phyloP scores from a whole-genome alignment of 2,113 vertebrate species.

The Catharus fuscescens region DNA sequence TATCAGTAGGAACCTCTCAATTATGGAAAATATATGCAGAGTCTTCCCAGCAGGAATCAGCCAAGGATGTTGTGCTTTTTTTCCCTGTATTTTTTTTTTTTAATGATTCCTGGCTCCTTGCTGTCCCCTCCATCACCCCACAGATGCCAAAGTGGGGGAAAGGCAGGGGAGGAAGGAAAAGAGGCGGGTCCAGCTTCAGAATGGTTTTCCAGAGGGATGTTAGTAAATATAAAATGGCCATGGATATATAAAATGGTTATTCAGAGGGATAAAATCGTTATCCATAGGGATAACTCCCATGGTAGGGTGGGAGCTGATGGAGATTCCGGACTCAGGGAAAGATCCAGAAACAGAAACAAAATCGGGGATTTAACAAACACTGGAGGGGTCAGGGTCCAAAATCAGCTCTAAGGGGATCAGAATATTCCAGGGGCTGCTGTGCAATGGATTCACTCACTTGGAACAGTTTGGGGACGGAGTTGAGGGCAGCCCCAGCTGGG shows the following conservation, averaged over 20 bases:
- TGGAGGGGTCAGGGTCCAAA: neutral
- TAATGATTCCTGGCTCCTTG: neutral
- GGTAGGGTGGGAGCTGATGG: rapidly evolving
- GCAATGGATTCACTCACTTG: rapidly evolving
- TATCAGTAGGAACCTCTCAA: neutral
- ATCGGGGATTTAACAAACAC: neutral
- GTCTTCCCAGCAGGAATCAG: neutral
- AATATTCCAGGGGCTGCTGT: neutral
- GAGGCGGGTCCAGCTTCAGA: neutral
- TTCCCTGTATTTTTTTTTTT: neutral
- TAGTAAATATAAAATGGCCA: too few species aligned
- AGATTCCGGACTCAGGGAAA: neutral
- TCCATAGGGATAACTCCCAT: rapidly evolving
- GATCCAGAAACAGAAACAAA: neutral
- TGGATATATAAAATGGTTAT: neutral
- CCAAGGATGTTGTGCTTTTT: neutral
- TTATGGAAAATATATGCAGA: neutral
- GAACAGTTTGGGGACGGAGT: neutral
- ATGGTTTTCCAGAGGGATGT: neutral
- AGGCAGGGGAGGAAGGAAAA: neutral
- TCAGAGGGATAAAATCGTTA: neutral
- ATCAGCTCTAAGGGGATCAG: neutral
- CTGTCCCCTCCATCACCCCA: neutral
- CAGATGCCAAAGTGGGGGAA: neutral
- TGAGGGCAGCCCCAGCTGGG: neutral